Conservation (phyloP, 2,113 vertebrate species). For the Murina feae region DNA sequence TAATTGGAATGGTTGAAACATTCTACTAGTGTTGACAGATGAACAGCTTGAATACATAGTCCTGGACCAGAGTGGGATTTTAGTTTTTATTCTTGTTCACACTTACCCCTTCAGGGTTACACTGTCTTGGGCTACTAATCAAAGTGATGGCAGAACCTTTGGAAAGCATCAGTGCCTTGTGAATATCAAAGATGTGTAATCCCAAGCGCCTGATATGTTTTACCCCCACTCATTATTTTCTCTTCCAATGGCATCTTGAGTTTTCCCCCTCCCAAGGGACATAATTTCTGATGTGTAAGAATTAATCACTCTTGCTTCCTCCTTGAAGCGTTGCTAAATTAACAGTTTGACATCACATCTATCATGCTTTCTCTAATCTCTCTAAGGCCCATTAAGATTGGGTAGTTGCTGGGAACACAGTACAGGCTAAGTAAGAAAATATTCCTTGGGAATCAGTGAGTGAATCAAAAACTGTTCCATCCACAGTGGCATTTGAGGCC, state of each 20-base stretch:
- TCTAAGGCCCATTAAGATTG: slow-evolving; percentile 49
- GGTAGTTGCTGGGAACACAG: slow-evolving; percentile 1
- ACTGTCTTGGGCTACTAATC: background rate
- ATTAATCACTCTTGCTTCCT: slow-evolving; percentile 51
- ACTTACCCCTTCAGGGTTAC: background rate
- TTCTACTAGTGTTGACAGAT: background rate
- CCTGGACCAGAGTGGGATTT: background rate
- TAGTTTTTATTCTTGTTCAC: background rate
- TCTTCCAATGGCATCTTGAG: background rate
- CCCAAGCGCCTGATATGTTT: background rate
- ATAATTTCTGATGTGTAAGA: slow-evolving; percentile 48
- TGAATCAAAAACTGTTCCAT: slow-evolving; percentile 35
- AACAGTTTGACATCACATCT: slow-evolving; percentile 51
- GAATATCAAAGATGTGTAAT: background rate
- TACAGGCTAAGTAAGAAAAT: slow-evolving; percentile 6
- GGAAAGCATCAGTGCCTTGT: background rate
- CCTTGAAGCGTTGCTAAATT: slow-evolving; percentile 45
- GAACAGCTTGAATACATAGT: background rate
- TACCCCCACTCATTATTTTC: background rate
- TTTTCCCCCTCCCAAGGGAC: background rate
- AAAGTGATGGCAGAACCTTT: slow-evolving; percentile 29
- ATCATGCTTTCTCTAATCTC: slow-evolving; percentile 46
- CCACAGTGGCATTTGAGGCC: background rate
- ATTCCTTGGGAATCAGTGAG: slow-evolving; percentile 13
- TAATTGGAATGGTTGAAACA: background rate